These are phyloP conservation scores for Elgaria multicarinata DNA, from an alignment of 2,113 vertebrate species.

Conservation along the genomic window DNA sequence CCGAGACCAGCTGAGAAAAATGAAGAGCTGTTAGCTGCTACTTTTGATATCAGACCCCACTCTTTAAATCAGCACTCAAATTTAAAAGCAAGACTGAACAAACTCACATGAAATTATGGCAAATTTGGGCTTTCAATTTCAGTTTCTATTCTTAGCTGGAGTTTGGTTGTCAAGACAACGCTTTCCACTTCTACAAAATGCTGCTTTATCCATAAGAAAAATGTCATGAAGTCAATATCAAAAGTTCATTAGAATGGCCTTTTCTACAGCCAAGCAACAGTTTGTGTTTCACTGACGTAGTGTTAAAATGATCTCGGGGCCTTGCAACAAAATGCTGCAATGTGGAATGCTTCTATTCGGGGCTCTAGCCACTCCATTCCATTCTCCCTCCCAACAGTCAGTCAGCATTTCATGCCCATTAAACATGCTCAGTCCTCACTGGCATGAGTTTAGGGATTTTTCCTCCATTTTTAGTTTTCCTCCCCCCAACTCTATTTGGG, in stretches of 20 bases:
- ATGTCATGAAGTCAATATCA: slow-evolving; percentile 31
- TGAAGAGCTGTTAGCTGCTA: not conserved
- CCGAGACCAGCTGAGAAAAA: not conserved
- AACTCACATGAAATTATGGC: slow-evolving; percentile 39
- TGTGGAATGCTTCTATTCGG: not conserved
- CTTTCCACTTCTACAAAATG: slow-evolving; percentile 50
- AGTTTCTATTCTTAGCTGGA: slow-evolving; percentile 64
- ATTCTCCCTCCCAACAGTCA: not conserved
- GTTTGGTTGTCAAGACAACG: slow-evolving; percentile 71
- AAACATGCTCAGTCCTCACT: not conserved
- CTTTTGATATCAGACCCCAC: not conserved
- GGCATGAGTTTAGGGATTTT: not conserved
- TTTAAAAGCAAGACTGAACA: slow-evolving; percentile 29
- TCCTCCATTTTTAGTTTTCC: not conserved
- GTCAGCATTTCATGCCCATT: not conserved
- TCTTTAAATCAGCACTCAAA: slow-evolving; percentile 29
- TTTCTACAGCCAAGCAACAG: slow-evolving; percentile 16
- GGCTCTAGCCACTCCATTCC: not conserved
- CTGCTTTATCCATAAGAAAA: slow-evolving; percentile 45
- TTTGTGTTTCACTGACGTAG: not conserved
- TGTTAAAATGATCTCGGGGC: not conserved
- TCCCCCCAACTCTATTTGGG: too few relatives aligned
- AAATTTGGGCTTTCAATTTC: slow-evolving; percentile 45
- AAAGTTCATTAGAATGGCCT: slow-evolving; percentile 41
- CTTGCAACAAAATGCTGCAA: not conserved